Evolutionary conservation across 2,113 vertebrate genomes (phyloP).

Genomic region (Oryzias javanicus): DNA sequence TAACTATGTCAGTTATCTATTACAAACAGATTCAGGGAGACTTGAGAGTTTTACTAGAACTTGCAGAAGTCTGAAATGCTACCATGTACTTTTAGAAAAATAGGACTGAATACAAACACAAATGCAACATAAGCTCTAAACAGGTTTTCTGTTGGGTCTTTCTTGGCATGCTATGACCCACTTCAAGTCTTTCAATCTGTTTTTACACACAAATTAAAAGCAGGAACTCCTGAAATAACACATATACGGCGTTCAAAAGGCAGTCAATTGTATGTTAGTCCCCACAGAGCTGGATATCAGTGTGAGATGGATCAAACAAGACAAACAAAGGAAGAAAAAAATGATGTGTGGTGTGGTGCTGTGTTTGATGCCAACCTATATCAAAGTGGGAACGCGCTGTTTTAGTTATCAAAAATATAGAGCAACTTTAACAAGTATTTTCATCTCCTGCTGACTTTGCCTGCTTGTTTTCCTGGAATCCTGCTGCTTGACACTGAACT

Average conservation of each 20-base stretch:
- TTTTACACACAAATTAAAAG: constrained; percentile 1
- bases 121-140: no score
- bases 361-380: neutral
- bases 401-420: no score
- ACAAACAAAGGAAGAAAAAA: neutral
- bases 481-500: no score
- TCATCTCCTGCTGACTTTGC: no score
- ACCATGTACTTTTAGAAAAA: neutral
- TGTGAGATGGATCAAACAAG: neutral
- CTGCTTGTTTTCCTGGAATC: no score
- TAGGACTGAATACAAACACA: no score
- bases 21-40: no score
- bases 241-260: neutral
- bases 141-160: neutral
- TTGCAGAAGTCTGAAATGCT: no score
- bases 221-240: constrained; percentile 9
- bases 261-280: neutral
- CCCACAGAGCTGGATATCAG: constrained; percentile 1
- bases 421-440: no score
- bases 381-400: no score
- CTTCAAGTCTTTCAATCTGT: neutral
- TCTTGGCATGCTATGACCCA: neutral
- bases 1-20: no score
- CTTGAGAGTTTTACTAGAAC: no score
- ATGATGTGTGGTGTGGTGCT: neutral